phyloP scores from a whole-genome alignment of 2,797 vertebrate species.

The Remorina albescens region DNA sequence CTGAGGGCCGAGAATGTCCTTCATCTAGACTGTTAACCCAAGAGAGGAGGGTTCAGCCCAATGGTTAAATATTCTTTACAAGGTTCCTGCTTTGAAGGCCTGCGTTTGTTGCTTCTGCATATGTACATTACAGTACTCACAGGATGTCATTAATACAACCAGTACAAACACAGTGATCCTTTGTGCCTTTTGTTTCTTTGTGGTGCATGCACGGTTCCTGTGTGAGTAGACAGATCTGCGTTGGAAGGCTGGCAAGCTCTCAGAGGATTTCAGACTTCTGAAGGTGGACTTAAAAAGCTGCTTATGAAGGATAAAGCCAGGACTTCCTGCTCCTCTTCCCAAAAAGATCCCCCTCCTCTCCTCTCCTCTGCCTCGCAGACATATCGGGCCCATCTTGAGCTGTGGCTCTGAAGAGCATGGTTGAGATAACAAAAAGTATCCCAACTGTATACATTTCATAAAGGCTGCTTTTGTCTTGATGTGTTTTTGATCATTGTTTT shows the following conservation, averaged over 20 bases:
- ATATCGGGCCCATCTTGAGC: conserved; percentile 58
- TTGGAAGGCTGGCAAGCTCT: conserved; percentile 55
- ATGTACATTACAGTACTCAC: conserved; percentile 35
- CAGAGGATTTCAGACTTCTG: conserved; percentile 72
- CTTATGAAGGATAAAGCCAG: conserved; percentile 75
- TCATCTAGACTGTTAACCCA: conserved; percentile 6
- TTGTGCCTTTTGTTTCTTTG: conserved; percentile 60
- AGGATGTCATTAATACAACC: conserved; percentile 64
- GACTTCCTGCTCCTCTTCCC: conserved; percentile 74
- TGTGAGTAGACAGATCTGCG: conserved; percentile 60
- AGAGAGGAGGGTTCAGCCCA: conserved; percentile 3
- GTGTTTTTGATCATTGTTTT: conserved; percentile 73
- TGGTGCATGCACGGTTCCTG: conserved; percentile 46
- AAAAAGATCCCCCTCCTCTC: conserved; percentile 49
- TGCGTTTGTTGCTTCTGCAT: conserved; percentile 10
- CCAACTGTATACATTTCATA: conserved; percentile 57
- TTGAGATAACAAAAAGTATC: conserved; percentile 67
- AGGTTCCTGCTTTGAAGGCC: conserved; percentile 14
- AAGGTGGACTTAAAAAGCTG: conserved; percentile 70
- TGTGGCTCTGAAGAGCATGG: conserved; percentile 41
- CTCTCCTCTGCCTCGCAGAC: conserved; percentile 41
- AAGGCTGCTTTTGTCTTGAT: conserved; percentile 67
- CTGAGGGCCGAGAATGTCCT: background rate
- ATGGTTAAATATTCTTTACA: conserved; percentile 8
- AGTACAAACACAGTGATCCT: conserved; percentile 61